Percentiles rank a stretch among this genome's conserved stretches.
These are phyloP conservation scores for Pandemis corylana DNA, from an alignment of 2,888 invertebrate genomes.

Conservation along the genomic window DNA sequence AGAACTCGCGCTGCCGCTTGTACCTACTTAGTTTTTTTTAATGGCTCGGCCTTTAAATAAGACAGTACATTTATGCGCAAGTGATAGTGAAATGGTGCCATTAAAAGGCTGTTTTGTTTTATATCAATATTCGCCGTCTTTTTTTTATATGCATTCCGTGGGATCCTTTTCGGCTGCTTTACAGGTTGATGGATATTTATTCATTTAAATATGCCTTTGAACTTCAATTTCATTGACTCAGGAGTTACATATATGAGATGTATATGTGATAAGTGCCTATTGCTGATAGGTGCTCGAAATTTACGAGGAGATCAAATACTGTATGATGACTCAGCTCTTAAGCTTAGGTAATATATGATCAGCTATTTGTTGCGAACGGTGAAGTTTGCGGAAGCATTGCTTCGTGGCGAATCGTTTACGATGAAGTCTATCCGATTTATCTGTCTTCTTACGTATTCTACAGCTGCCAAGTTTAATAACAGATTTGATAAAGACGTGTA, in stretches of 20 bases:
- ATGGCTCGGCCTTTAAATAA: constrained; percentile 7
- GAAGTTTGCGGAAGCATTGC: constrained; percentile 8
- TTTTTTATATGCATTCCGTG: neutral
- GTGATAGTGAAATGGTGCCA: too few species aligned
- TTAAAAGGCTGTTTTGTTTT: too few species aligned
- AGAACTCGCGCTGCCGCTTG: constrained; percentile 59
- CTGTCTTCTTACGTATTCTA: constrained; percentile 60
- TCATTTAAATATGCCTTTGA: neutral
- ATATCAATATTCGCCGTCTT: too few species aligned
- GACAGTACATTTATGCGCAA: neutral
- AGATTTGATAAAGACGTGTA: constrained; percentile 76
- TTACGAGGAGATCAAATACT: constrained; percentile 29
- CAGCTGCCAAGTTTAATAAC: constrained; percentile 75
- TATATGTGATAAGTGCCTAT: constrained; percentile 16
- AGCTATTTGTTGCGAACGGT: constrained; percentile 23
- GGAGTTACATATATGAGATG: neutral
- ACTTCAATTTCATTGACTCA: constrained; percentile 1
- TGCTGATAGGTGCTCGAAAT: constrained; percentile 15
- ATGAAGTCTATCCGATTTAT: constrained; percentile 68
- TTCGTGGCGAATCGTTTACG: constrained; percentile 45
- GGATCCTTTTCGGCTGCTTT: neutral
- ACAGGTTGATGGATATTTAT: neutral
- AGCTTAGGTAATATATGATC: constrained; percentile 22
- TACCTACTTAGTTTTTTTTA: constrained; percentile 41
- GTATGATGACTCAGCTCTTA: constrained; percentile 8